A percentile compares a stretch with the other conserved stretches of the same genome.
These are phyloP conservation scores for Plectrocnemia conspersa DNA, from an alignment of 1,140 invertebrate species.

Conservation along the genomic window DNA sequence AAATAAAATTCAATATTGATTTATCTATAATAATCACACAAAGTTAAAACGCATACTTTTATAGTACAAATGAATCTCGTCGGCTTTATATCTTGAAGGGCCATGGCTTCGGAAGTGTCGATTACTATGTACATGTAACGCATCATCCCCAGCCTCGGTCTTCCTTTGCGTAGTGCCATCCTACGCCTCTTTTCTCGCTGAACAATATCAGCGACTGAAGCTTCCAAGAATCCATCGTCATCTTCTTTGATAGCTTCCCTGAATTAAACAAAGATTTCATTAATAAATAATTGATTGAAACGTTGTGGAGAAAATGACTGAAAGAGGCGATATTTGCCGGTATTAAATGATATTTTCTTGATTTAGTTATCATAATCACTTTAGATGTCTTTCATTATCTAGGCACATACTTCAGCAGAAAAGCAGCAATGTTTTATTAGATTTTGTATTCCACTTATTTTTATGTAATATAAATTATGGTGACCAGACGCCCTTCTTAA, in stretches of 20 bases:
- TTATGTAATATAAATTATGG: no score
- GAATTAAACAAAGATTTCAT: conserved; percentile 22
- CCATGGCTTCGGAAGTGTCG: conserved; percentile 92
- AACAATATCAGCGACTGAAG: conserved; percentile 84
- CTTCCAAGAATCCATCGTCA: conserved; percentile 84
- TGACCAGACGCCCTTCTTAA: no score
- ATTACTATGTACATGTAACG: conserved; percentile 87
- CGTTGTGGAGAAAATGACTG: no score
- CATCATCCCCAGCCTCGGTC: conserved; percentile 91
- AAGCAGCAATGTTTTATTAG: no score
- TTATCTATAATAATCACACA: neutral
- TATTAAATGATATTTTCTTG: no score
- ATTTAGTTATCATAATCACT: no score
- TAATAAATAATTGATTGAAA: no score
- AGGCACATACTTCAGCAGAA: no score
- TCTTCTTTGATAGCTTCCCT: conserved; percentile 98
- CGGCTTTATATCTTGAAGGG: conserved; percentile 90
- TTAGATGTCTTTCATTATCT: no score
- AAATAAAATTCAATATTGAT: conserved; percentile 25
- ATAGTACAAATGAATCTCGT: conserved; percentile 84
- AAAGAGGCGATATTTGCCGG: no score
- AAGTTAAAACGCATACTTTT: conserved; percentile 59
- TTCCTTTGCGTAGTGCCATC: conserved; percentile 66
- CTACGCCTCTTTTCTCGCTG: conserved; percentile 77
- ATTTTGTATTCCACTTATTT: no score